Base-by-base conservation (phyloP, 2,113 vertebrate genomes). In the Muscicapa adusta region DNA sequence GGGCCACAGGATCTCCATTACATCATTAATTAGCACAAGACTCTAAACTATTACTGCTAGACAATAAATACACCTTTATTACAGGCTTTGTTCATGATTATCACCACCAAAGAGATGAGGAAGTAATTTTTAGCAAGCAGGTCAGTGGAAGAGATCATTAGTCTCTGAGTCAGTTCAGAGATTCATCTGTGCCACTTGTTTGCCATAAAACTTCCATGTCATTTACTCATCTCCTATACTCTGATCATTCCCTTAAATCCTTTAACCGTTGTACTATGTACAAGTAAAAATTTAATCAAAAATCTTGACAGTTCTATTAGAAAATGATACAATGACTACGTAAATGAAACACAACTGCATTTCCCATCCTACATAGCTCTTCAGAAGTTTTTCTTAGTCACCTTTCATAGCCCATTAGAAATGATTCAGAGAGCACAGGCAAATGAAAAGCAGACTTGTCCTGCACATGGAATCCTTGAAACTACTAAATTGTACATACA, bases 231-330 rank as follows among this genome's bases (percentile, higher is more conserved):
- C 24, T 67, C 60, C 88, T 48, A 31, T n/a, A 51, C 48, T 53
- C n/a, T 47, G 25, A 62, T 57, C 38, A 17, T 38, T 50, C 36
- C 40, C 14, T 2, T 47, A 89, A 74, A 15, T 67, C 38, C 54
- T 88, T 60, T 42, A 66, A 53, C 34, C 6, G 0, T 57, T 68
- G 61, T 4, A 57, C n/a, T 29, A 11, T 0, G 1, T 6, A 65
- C 18, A 48, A 77, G 18, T 17, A 36, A 82, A 78, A 84, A 54
- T 42, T 20, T 18, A n/a, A 88, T 23, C 18, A 42, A 86, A 85
- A 63, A 31, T 8, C 15, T 45, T 36, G 45, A 25, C 9, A 54
- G 26, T 61, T 87, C 51, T 67, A 20, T 28, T n/a, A 40, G 12
- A 31, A 8, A 84, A 57, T 5, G 9, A 51, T 18, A 28, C 16